A percentile compares a stretch with the other conserved stretches of the same genome.
Conservation (phyloP, 2,888 invertebrate species). For the Yponomeuta malinellus region DNA sequence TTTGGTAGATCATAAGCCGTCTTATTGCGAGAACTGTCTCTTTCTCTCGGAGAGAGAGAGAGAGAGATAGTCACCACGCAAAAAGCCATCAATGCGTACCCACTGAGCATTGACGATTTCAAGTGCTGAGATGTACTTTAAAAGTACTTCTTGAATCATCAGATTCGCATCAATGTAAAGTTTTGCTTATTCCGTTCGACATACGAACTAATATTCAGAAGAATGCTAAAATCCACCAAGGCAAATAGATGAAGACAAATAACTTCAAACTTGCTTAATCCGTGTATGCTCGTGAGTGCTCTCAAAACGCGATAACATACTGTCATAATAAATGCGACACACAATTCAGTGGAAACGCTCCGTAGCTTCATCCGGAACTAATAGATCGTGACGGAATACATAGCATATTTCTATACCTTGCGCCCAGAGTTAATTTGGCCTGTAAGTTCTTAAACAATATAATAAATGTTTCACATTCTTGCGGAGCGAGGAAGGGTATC, state of each 20-base stretch:
- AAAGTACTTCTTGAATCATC: not conserved
- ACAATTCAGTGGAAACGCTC: not conserved
- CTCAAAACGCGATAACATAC: slow-evolving; percentile 6
- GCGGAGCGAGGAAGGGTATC: too few relatives aligned
- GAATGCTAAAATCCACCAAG: not conserved
- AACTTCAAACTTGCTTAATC: slow-evolving; percentile 7
- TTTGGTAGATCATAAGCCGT: too few relatives aligned
- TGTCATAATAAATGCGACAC: too few relatives aligned
- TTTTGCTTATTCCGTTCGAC: not conserved
- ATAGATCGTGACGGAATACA: not conserved
- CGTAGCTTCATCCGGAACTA: not conserved
- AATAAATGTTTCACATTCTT: too few relatives aligned
- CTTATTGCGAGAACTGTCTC: too few relatives aligned
- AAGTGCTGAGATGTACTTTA: not conserved
- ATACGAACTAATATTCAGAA: not conserved
- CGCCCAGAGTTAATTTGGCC: not conserved
- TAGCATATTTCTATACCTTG: not conserved
- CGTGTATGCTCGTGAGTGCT: slow-evolving; percentile 4
- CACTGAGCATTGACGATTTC: not conserved
- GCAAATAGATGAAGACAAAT: not conserved
- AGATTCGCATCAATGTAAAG: not conserved
- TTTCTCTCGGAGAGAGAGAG: too few relatives aligned
- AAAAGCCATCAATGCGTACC: too few relatives aligned
- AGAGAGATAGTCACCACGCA: too few relatives aligned
- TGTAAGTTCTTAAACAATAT: too few relatives aligned